Conservation (phyloP, 2,797 vertebrate genomes). For the Astyanax mexicanus region DNA sequence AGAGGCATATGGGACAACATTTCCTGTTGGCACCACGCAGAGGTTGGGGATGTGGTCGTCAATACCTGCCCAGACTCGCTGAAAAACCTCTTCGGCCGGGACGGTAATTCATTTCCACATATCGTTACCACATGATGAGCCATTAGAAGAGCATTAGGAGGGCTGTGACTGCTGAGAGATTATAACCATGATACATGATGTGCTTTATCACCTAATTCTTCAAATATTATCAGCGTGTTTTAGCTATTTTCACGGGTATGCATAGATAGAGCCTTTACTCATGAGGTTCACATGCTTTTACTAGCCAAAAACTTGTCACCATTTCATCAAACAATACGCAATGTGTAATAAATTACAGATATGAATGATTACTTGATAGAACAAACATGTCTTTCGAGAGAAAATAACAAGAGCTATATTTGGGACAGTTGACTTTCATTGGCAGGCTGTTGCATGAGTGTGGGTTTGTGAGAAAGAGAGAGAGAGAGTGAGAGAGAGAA, state of each 20-base stretch:
- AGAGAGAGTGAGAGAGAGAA: constrained; percentile 23
- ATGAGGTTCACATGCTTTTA: background rate
- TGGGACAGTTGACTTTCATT: background rate
- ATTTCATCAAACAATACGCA: background rate
- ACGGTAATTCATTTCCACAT: constrained; percentile 63
- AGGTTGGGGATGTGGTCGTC: constrained; percentile 66
- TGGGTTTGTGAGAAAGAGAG: constrained; percentile 37
- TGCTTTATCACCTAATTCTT: background rate
- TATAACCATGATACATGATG: background rate
- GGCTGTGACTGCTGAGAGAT: background rate
- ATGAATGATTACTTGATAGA: background rate
- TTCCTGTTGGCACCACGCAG: constrained; percentile 69
- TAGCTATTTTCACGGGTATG: background rate
- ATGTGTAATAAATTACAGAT: background rate
- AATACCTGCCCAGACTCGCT: constrained; percentile 71
- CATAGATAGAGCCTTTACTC: background rate
- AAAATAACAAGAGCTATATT: background rate
- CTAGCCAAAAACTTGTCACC: background rate
- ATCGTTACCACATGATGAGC: background rate
- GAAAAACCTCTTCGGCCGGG: constrained; percentile 69
- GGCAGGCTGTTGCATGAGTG: background rate
- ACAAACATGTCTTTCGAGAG: background rate
- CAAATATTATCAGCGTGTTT: background rate
- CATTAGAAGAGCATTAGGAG: background rate
- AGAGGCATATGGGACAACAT: constrained; percentile 72